Percentiles rank a stretch among this genome's conserved stretches.
These are phyloP conservation scores for Myanophis thanlyinensis DNA, from an alignment of 2,113 vertebrate species.

Conservation along the genomic window DNA sequence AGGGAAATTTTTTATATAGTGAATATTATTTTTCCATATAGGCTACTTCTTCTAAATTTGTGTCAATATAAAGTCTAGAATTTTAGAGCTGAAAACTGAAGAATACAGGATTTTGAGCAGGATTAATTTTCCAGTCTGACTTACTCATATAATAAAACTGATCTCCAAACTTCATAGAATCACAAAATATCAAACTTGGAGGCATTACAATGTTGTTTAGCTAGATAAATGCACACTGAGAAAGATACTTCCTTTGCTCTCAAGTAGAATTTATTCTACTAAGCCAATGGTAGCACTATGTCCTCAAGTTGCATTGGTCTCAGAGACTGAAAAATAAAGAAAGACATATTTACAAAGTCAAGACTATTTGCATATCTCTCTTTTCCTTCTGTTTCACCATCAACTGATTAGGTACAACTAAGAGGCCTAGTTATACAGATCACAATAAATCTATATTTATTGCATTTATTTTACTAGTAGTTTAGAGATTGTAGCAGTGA, in stretches of 20 bases:
- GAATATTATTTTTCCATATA: background rate
- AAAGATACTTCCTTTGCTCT: background rate
- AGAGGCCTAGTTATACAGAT: background rate
- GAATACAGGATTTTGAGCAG: constrained; percentile 16
- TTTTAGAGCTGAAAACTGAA: constrained; percentile 19
- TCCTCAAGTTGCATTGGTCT: background rate
- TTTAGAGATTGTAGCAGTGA: no score
- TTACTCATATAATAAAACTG: constrained; percentile 3
- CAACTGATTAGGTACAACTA: background rate
- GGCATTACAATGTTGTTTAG: background rate
- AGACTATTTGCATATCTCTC: background rate
- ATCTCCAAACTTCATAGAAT: constrained; percentile 16
- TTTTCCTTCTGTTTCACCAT: background rate
- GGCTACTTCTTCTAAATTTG: constrained; percentile 14
- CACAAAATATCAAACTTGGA: background rate
- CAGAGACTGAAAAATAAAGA: background rate
- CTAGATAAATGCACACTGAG: background rate
- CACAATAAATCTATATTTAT: background rate
- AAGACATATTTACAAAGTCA: background rate
- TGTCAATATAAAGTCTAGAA: background rate
- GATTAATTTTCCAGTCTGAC: constrained; percentile 30
- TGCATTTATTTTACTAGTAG: background rate
- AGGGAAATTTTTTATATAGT: background rate
- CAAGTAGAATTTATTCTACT: constrained; percentile 15
- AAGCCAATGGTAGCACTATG: background rate